Evolutionary conservation across 2,888 invertebrate genomes (phyloP).

Genomic region (Nomada flava): DNA sequence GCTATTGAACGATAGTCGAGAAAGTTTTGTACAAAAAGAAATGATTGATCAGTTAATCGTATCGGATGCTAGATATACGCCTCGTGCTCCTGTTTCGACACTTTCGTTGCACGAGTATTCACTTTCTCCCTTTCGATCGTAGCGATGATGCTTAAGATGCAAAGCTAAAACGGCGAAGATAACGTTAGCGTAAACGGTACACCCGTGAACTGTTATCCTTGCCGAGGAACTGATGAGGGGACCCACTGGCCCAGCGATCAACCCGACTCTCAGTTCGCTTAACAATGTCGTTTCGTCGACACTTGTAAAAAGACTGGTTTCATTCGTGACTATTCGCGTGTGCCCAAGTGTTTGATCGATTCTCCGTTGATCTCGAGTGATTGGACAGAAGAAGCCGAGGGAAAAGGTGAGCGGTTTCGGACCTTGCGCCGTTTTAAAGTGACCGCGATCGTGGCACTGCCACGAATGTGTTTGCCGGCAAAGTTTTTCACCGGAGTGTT

Average conservation of each 20-base stretch:
- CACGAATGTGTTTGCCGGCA: too few species aligned
- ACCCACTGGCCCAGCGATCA: conserved; percentile 80
- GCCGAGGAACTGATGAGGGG: conserved; percentile 73
- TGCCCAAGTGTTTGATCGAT: neutral
- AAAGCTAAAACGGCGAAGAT: conserved; percentile 73
- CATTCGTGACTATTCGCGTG: neutral
- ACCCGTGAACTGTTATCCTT: conserved; percentile 80
- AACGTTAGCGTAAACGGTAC: conserved; percentile 82
- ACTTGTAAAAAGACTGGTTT: conserved; percentile 42
- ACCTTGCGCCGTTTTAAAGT: neutral
- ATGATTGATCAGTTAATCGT: too few species aligned
- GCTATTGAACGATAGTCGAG: too few species aligned
- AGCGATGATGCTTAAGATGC: conserved; percentile 67
- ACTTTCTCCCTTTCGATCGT: conserved; percentile 72
- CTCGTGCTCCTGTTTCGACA: conserved; percentile 25
- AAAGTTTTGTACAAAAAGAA: too few species aligned
- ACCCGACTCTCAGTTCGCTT: conserved; percentile 72
- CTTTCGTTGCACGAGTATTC: conserved; percentile 59
- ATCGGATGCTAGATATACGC: too few species aligned
- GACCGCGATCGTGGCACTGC: too few species aligned
- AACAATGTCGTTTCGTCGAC: conserved; percentile 76
- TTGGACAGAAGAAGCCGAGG: neutral
- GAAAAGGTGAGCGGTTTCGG: neutral
- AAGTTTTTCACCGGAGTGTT: too few species aligned
- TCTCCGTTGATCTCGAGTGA: neutral